Base-by-base conservation (phyloP, 2,797 vertebrate genomes). In the Austrolebias charrua region DNA sequence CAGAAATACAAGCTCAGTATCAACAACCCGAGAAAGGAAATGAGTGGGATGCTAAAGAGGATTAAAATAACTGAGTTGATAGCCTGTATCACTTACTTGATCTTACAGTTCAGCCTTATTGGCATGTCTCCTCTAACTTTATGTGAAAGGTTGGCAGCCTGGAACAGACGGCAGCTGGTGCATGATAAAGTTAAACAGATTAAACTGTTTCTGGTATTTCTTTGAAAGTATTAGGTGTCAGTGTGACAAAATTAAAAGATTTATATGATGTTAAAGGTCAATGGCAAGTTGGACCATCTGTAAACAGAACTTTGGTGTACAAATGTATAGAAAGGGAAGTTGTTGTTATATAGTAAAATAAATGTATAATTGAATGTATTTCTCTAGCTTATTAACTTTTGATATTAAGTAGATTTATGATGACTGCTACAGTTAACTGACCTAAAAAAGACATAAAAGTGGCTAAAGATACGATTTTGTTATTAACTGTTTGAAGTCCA, bases 11-110 rank as follows among this genome's bases (percentile, higher is more conserved):
- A 50, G 54, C 53, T 63, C 51, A 55, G 73, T 78, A 78, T 81
- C 68, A 61, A 75, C 48, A 15, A 58, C 28, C 6, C 78, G 55
- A 79, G 74, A n/a, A 58, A 43, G 14, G 52, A 38, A 82, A 45
- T 84, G 75, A 81, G 50, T 54, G 16, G 52, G 48, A 78, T 53
- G 8, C 52, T 62, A 69, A 88, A 86, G 73, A 78, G 82, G 77
- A 85, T 86, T 84, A 84, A 63, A 71, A 73, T 62, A 80, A 74
- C 66, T 63, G 46, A 62, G 68, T 63, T 55, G 66, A 61, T 49
- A 19, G 53, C 53, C 49, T 60, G 52, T 73, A 71, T 87, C 60
- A 15, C 55, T 80, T 75, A 79, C 73, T 69, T 66, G 69, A 82
- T 84, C 71, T 44, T 61, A 1, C 33, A 50, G 42, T 55, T n/a